Evolutionary conservation across 2,797 vertebrate genomes (phyloP).

Genomic region (Chiloscyllium punctatum): DNA sequence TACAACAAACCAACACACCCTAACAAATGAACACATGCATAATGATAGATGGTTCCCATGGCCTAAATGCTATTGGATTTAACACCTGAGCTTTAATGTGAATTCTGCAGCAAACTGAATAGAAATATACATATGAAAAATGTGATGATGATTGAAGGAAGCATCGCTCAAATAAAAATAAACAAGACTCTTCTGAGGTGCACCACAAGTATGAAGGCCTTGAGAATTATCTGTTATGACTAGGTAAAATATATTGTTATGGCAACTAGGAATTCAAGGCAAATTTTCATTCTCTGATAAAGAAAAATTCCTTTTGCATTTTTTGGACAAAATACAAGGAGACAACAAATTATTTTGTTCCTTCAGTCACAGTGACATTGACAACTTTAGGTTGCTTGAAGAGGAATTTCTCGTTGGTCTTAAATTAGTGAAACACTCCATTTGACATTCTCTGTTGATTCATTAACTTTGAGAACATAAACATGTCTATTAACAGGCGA

Average conservation of each 20-base stretch:
- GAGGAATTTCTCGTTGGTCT: not conserved
- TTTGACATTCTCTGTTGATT: not conserved
- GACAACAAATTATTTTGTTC: not conserved
- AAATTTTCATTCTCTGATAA: not conserved
- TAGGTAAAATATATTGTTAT: not conserved
- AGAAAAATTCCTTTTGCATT: not conserved
- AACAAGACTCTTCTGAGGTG: not conserved
- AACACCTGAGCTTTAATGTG: not conserved
- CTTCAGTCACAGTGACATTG: not conserved
- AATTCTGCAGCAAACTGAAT: not conserved
- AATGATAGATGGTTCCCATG: not conserved
- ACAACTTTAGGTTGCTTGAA: not conserved
- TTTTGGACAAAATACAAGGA: not conserved
- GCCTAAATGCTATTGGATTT: not conserved
- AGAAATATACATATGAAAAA: not conserved
- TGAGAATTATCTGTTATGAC: not conserved
- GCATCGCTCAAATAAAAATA: conserved; percentile 3
- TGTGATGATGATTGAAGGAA: not conserved
- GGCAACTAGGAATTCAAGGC: not conserved
- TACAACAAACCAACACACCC: not conserved
- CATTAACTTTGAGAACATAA: not conserved
- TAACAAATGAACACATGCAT: not conserved
- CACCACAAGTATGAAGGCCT: not conserved
- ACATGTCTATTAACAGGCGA: not conserved
- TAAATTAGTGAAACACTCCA: too few species aligned